Evolutionary conservation across 2,113 vertebrate genomes (phyloP), one percentile per base, ranked within the genome.

Genomic region (cat (Felis catus)): DNA sequence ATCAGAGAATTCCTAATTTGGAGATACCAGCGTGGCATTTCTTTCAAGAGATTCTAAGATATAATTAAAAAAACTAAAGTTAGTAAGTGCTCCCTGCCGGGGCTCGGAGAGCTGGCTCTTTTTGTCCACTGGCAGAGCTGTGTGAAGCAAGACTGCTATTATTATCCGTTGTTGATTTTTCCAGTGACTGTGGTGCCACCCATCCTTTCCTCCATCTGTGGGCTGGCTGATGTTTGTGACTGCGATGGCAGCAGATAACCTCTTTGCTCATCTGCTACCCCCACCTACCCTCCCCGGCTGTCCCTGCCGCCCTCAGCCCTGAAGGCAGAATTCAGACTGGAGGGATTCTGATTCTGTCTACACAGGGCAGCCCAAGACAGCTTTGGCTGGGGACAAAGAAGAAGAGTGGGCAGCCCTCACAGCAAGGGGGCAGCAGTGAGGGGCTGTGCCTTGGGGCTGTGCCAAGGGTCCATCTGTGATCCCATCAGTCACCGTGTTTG

Each of bases 121-220:
- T 86, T 15, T 45, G 70, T 45, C 76, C 10, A 41, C 66, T 89
- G 96, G 96, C 92, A 89, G 71, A 53, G 78, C 93, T 36, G 45
- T 81, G 55, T 93, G 58, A 95, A 90, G 97, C 88, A 95, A 96
- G 94, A 48, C 68, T 76, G 84, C 97, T 96, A 97, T 97, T 97
- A 95, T 94, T 95, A 94, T 68, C 94, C 19, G 18, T 2, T 95
- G 97, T 63, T 97, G 96, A 96, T 58, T 93, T 96, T 97, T 92
- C 83, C 97, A 94, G 89, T 8, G 61, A 61, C 89, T 33, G 13
- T 31, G 31, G n/a, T 21, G 66, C 45, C 74, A 10, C n/a, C 36
- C 33, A 36, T 71, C 58, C 84, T n/a, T 18, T 27, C 29, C 80
- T 55, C 95, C 5, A 11, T 7, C 39, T 33, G 10, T 0, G 7